A percentile compares a stretch with the other conserved stretches of the same genome.
These are phyloP conservation scores for Zapornia atra DNA, from an alignment of 2,113 vertebrate species.

Conservation along the genomic window DNA sequence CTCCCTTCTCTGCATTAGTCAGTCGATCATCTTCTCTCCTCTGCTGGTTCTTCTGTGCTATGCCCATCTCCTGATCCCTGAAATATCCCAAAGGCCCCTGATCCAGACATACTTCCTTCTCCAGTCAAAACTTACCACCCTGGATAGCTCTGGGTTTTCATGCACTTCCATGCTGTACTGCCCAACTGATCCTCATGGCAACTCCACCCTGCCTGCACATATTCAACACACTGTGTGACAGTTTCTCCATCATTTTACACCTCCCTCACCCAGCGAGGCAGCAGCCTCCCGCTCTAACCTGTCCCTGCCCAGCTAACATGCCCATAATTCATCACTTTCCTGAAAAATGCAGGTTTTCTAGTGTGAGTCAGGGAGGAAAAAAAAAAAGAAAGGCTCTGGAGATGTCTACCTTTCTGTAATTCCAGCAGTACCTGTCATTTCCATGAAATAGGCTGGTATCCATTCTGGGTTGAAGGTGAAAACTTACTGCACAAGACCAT, in stretches of 20 bases:
- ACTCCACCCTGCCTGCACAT: neutral
- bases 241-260: neutral
- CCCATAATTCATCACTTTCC: neutral
- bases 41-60: neutral
- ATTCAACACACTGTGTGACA: neutral
- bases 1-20: neutral
- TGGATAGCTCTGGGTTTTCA: neutral
- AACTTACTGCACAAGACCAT: neutral
- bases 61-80: neutral
- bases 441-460: neutral
- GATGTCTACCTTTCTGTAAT: neutral
- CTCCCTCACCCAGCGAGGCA: neutral
- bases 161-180: neutral
- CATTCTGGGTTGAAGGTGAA: neutral
- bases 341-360: neutral
- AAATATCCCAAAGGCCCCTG: neutral
- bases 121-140: neutral
- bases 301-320: neutral
- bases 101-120: neutral
- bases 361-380: neutral
- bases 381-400: neutral
- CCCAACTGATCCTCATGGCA: neutral
- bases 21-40: neutral
- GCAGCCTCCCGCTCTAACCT: conserved; percentile 4
- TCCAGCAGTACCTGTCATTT: neutral